Evolutionary conservation across 2,888 invertebrate genomes (phyloP).

Genomic region (Morpho achilles): DNA sequence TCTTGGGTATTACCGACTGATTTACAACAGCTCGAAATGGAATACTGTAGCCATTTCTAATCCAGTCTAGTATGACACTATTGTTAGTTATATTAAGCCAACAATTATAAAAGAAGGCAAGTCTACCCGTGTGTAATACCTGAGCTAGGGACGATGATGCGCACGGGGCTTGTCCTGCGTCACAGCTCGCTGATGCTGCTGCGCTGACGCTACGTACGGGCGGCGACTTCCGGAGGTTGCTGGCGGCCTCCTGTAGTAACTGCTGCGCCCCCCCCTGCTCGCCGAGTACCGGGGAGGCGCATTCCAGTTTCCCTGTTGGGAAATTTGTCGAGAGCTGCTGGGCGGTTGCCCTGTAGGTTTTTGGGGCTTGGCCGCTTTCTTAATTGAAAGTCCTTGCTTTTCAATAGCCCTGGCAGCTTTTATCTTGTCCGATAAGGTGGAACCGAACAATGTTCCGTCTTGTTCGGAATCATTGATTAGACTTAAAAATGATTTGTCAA

Average conservation of each 20-base stretch:
- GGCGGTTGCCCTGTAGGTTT: neutral
- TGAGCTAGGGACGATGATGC: no score
- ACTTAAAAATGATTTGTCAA: constrained; percentile 18
- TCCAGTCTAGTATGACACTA: no score
- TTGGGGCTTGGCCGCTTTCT: constrained; percentile 10
- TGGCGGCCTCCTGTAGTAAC: neutral
- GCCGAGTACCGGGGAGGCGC: constrained; percentile 25
- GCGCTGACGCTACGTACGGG: neutral
- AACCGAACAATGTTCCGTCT: constrained; percentile 24
- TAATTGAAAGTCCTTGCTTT: constrained; percentile 25
- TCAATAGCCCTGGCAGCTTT: constrained; percentile 25
- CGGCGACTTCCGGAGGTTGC: neutral
- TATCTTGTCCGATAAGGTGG: constrained; percentile 22
- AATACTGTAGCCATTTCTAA: no score
- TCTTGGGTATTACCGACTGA: neutral
- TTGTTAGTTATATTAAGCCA: no score
- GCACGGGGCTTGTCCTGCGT: constrained; percentile 15
- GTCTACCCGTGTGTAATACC: no score
- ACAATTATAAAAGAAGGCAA: no score
- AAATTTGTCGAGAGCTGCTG: no score
- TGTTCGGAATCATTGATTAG: constrained; percentile 14
- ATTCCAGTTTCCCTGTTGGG: constrained; percentile 25
- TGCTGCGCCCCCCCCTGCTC: no score
- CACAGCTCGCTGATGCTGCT: constrained; percentile 17
- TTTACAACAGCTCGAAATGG: neutral